Evolutionary conservation across 2,888 invertebrate species (phyloP), one percentile per base, ranked within the genome.

Genomic region (Allygus modestus): DNA sequence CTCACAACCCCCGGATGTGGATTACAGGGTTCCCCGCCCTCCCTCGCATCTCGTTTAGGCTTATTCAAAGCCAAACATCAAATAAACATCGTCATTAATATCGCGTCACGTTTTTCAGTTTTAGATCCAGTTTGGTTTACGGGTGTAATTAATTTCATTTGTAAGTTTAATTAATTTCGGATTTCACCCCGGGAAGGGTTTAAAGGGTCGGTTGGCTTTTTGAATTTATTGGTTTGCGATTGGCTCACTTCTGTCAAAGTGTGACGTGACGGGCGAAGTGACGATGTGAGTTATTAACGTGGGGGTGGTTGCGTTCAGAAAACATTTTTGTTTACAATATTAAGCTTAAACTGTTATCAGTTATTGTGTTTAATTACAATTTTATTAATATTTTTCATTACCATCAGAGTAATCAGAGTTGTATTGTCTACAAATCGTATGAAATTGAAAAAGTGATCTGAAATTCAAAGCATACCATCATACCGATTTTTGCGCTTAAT

Each of bases 51-150:
- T 73, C 77, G 77, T 77, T 77, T 43, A 33, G 43, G 46, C 41
- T 43, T 77, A 46, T 77, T 77, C 77, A 77, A 28, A n/a, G 28
- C 28, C 51, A 73, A 51, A 77, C 77, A 75, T 77, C 77, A 77
- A 77, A 51, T 77, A 77, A 77, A 77, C 28, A 43, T 41, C 41
- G 73, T 43, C 51, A 46, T 51, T 41, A 71, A 41, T 71, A 41
- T 31, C 65, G 28, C 20, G 28, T 65, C 54, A 20, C 20, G 54
- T 65, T 65, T 65, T 65, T 65, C 26, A 26, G 26, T 28, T 65
- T 65, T 65, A n/a, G 65, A 65, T 65, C 65, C 65, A 28, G 65
- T 28, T 65, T 65, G 65, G 28, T 28, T 28, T 20, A 4, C 65
- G 31, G 4, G 69, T 31, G 73, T 73, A 73, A 69, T 73, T 28